Evolutionary conservation across 2,113 vertebrate genomes (phyloP), one percentile per base, ranked within the genome.

Genomic region (Platichthys stellatus): DNA sequence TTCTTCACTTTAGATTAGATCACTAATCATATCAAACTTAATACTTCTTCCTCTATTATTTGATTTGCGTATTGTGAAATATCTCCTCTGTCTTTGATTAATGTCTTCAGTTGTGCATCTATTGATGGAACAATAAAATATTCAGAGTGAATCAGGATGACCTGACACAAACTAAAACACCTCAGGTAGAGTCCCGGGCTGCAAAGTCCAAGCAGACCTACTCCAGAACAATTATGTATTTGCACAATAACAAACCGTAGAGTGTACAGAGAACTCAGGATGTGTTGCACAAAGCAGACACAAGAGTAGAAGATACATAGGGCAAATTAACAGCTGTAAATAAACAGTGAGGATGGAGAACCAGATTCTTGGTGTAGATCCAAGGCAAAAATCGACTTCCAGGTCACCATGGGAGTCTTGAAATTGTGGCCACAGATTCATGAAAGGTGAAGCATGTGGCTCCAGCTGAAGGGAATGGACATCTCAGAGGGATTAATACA

Each of bases 331-430:
- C 31, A 35, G 6, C 31, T 35, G 31, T 7, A 35, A 8, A 35
- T 28, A 28, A 28, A 28, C 28, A 28, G 28, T 28, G 64, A 63
- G 0, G 24, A 3, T 64, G 74, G 38, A 57, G 51, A 63, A 61
- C 5, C 61, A 28, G 59, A 12, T n/a, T 73, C 71, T 72, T 47
- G 23, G 13, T 74, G 63, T 49, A 63, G 76, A 79, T 76, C 72
- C 49, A 83, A 76, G 76, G 47, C 51, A 78, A 83, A 82, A 28
- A 28, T 28, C 28, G 61, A 83, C 63, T 75, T 65, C 79, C 74
- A 79, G 76, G 62, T 72, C 56, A 69, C 7, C n/a, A 17, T 35
- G 68, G 63, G 78, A 72, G 76, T 74, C 5, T 72, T 63, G 78
- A 67, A 75, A 18, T 66, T 73, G 67, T 59, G 76, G 63, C 64